Evolutionary conservation across 2,888 invertebrate genomes (phyloP).

Genomic region (Caenorhabditis sp.): DNA sequence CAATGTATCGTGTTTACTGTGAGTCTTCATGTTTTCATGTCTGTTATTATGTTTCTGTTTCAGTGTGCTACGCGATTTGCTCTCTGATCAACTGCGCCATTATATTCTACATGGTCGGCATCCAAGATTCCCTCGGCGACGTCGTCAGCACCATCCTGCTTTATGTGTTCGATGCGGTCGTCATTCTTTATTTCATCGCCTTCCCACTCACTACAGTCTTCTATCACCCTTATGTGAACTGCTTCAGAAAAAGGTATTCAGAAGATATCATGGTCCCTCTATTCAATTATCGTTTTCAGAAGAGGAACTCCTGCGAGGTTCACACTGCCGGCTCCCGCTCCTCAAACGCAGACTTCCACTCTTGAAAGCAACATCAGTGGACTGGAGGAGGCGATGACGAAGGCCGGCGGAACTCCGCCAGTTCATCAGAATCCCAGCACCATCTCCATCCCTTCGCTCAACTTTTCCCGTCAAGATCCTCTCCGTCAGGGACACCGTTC

Average conservation of each 20-base stretch:
- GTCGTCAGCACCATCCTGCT: conserved; percentile 68
- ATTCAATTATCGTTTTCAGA: conserved; percentile 6
- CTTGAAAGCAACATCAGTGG: conserved; percentile 57
- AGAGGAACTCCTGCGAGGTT: conserved; percentile 35
- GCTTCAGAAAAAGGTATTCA: conserved; percentile 47
- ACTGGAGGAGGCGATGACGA: conserved; percentile 47
- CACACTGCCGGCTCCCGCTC: conserved; percentile 28
- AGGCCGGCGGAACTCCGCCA: conserved; percentile 12
- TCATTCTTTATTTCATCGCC: conserved; percentile 73
- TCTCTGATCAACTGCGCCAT: conserved; percentile 67
- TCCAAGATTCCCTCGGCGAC: conserved; percentile 70
- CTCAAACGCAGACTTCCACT: conserved; percentile 54
- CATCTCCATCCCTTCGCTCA: conserved; percentile 13
- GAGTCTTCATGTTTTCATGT: conserved; percentile 16
- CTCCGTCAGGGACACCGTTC: conserved; percentile 38
- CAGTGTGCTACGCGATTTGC: conserved; percentile 68
- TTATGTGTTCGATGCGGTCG: conserved; percentile 72
- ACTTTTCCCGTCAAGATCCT: conserved; percentile 54
- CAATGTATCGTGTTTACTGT: conserved; percentile 65
- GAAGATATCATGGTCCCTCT: background rate
- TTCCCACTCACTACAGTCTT: conserved; percentile 74
- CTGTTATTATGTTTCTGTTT: too few species aligned
- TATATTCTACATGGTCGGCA: conserved; percentile 77
- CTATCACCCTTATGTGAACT: conserved; percentile 75
- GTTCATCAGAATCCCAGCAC: conserved; percentile 17